These are phyloP conservation scores for Archegozetes longisetosus DNA, from an alignment of 1,140 invertebrate species.

Conservation along the genomic window DNA sequence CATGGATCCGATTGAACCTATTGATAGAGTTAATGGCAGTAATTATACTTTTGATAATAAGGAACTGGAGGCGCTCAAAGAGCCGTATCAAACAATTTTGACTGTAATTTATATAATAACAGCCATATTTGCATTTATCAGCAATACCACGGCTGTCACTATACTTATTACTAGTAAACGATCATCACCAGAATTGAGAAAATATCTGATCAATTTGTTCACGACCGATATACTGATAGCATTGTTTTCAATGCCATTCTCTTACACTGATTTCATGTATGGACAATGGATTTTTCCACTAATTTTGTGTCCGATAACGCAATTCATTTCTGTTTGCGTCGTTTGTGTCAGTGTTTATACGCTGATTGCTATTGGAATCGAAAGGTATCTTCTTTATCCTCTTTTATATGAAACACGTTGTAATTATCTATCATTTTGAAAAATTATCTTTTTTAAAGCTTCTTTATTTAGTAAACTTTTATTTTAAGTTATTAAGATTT, in stretches of 20 bases:
- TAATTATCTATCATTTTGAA: too few species aligned
- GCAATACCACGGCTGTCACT: conserved; percentile 30
- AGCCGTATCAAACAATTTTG: conserved; percentile 24
- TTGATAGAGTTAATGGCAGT: too few species aligned
- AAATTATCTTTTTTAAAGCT: too few species aligned
- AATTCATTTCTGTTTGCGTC: conserved; percentile 30
- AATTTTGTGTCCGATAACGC: conserved; percentile 29
- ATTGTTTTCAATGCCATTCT: conserved; percentile 33
- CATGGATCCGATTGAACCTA: too few species aligned
- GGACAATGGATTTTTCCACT: conserved; percentile 30
- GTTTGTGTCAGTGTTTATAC: conserved; percentile 33
- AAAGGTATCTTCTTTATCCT: conserved; percentile 26
- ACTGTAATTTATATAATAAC: conserved; percentile 28
- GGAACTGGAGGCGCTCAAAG: conserved; percentile 15
- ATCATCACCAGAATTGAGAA: conserved; percentile 24
- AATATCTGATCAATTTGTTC: conserved; percentile 31
- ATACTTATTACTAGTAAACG: conserved; percentile 19
- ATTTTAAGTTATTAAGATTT: too few species aligned
- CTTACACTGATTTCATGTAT: conserved; percentile 32
- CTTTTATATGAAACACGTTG: too few species aligned
- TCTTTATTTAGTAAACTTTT: too few species aligned
- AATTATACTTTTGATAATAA: not conserved
- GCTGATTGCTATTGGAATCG: conserved; percentile 31
- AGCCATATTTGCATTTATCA: conserved; percentile 26
- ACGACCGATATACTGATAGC: conserved; percentile 32